phyloP scores from a whole-genome alignment of 2,797 vertebrate genomes.

The Petrocephalus sullivani region DNA sequence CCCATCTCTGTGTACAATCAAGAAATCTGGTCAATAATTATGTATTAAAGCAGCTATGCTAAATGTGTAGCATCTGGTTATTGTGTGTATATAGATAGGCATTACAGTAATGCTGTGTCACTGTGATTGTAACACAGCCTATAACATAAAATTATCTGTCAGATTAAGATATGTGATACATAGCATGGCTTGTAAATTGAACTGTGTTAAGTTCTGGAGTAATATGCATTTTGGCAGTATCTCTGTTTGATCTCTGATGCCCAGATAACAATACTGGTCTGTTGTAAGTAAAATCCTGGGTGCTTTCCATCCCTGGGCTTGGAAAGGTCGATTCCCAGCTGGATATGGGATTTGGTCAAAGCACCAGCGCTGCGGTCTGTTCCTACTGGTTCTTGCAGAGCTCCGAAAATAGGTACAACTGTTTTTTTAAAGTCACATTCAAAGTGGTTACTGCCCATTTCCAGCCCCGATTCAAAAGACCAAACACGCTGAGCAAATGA shows the following conservation, averaged over 20 bases:
- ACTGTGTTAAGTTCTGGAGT: not conserved
- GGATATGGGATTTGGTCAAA: constrained; percentile 11
- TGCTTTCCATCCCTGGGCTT: not conserved
- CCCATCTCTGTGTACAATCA: not conserved
- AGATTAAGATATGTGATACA: not conserved
- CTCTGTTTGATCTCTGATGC: not conserved
- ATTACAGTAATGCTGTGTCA: not conserved
- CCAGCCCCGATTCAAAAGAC: not conserved
- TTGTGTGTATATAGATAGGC: not conserved
- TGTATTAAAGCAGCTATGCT: not conserved
- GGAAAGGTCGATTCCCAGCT: constrained; percentile 1
- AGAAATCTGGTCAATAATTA: not conserved
- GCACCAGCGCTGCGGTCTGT: not conserved
- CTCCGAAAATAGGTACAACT: not conserved
- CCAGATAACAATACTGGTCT: not conserved
- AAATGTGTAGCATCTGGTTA: not conserved
- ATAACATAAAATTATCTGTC: not conserved
- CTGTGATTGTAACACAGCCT: not conserved
- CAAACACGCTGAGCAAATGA: not conserved
- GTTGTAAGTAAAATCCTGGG: not conserved
- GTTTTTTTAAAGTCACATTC: not conserved
- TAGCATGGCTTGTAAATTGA: not conserved
- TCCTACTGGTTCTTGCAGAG: not conserved
- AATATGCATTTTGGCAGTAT: not conserved
- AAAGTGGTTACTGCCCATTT: not conserved